Base-by-base conservation (phyloP, 2,888 invertebrate species). In the Gerris lacustris region DNA sequence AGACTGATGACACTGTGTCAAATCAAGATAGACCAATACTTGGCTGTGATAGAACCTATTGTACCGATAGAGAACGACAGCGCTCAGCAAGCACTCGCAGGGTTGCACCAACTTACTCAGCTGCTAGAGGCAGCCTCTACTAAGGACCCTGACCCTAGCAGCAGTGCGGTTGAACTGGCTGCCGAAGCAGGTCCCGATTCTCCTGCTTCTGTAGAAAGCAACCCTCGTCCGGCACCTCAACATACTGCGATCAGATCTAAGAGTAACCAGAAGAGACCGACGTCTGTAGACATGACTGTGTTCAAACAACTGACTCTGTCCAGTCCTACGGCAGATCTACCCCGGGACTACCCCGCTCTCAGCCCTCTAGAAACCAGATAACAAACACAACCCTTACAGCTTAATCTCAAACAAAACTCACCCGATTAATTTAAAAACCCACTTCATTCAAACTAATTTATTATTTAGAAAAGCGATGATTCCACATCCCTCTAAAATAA, bases 1-100 rank as follows among this genome's bases (percentile, higher is more conserved):
- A 81, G 80, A 11, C 78, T 83, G 6, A 82, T 83, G 74, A 77
- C 80, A 43, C 78, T 83, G 66, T 81, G 82, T 18, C 79, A 80
- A 44, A 76, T 78, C 71, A 84, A 83, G 74, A 74, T 84, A 55
- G 77, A 78, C 47, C 79, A 80, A 45, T 83, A 83, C 77, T 76
- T 83, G 67, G 73, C 74, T n/a, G 78, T 79, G 5, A 77, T 83
- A 55, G 79, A 80, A n/a, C 78, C 79, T 69, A 78, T 80, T 70
- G 75, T 81, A 63, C 75, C 77, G 67, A 77, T 78, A 63, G 75
- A 78, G 7, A 76, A 79, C 31, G 78, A 80, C 0, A 80, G 80
- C 66, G 78, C 79, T 44, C 76, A 77, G 73, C 79, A 81, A 69
- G 81, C 83, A 0, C 75, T 84, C n/a, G 82, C 82, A 75, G 83